Conservation (phyloP, 2,888 invertebrate species). For the Eucriotettix oculatus region DNA sequence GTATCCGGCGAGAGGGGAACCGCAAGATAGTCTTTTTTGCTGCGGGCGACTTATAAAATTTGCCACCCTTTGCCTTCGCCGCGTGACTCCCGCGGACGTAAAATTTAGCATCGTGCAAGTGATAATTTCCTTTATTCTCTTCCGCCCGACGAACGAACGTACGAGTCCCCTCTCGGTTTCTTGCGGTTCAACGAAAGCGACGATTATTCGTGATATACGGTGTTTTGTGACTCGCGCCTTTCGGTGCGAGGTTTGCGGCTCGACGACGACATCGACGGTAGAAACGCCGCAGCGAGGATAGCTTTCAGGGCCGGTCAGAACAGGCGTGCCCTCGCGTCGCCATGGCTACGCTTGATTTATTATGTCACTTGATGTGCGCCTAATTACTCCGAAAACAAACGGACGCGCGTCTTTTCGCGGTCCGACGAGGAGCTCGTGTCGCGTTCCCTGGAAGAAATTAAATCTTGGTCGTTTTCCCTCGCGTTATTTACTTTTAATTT, state of each 20-base stretch:
- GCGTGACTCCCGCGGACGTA: conserved; percentile 4
- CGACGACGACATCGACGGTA: too few relatives aligned
- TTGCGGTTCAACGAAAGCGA: too few relatives aligned
- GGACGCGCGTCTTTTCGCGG: too few relatives aligned
- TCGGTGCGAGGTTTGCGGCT: too few relatives aligned
- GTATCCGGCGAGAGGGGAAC: background rate
- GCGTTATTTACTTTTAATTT: too few relatives aligned
- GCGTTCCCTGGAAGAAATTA: too few relatives aligned
- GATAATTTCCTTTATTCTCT: conserved; percentile 9
- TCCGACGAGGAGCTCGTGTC: too few relatives aligned
- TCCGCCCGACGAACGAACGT: conserved; percentile 4
- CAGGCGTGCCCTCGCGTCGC: background rate
- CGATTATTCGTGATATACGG: too few relatives aligned
- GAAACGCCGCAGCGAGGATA: too few relatives aligned
- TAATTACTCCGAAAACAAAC: conserved; percentile 11
- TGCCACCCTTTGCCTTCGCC: background rate
- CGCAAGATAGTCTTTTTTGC: background rate
- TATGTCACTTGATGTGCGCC: conserved; percentile 15
- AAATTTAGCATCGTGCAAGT: conserved; percentile 12
- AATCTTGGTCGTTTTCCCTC: too few relatives aligned
- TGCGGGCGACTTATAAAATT: background rate
- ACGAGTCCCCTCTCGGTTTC: background rate
- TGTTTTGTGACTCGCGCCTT: too few relatives aligned
- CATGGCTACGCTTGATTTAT: conserved; percentile 12
- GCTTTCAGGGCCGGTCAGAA: too few relatives aligned